Conservation (phyloP, 2,888 invertebrate species). For the Scaptomyza reducta region DNA sequence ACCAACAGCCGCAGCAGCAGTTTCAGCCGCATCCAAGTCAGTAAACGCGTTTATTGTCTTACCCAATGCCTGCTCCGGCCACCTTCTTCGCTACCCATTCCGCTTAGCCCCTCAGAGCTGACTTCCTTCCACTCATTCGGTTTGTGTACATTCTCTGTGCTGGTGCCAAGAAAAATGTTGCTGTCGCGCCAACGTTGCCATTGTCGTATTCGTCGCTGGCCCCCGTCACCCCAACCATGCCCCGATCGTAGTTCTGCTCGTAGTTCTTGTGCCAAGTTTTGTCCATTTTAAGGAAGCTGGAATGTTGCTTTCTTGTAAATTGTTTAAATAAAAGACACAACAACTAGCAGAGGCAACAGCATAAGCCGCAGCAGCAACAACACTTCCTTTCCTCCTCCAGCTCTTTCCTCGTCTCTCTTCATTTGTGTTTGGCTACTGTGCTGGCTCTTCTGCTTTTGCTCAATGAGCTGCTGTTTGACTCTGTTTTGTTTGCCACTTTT, state of each 20-base stretch:
- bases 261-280: conserved; percentile 76
- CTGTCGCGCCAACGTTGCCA: conserved; percentile 77
- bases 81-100: background rate
- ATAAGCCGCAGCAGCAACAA: conserved; percentile 10
- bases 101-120: conserved; percentile 11
- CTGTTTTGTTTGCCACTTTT: conserved; percentile 66
- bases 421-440: conserved; percentile 46
- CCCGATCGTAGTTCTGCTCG: conserved; percentile 43
- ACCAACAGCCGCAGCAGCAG: conserved; percentile 18
- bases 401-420: conserved; percentile 1
- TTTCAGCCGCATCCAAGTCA: conserved; percentile 63
- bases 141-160: conserved; percentile 76
- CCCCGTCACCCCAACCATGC: conserved; percentile 3
- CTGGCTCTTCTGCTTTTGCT: conserved; percentile 40
- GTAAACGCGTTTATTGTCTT: conserved; percentile 81
- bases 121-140: conserved; percentile 53
- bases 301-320: conserved; percentile 79
- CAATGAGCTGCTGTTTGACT: conserved; percentile 70
- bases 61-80: conserved; percentile 35
- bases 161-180: conserved; percentile 79
- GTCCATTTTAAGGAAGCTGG: conserved; percentile 80
- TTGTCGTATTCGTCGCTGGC: conserved; percentile 44
- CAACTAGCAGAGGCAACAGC: conserved; percentile 42
- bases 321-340: conserved; percentile 77
- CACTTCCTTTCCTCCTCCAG: conserved; percentile 20